Evolutionary conservation across 2,797 vertebrate species (phyloP).

Genomic region (Enteromius afrohamiltoni): DNA sequence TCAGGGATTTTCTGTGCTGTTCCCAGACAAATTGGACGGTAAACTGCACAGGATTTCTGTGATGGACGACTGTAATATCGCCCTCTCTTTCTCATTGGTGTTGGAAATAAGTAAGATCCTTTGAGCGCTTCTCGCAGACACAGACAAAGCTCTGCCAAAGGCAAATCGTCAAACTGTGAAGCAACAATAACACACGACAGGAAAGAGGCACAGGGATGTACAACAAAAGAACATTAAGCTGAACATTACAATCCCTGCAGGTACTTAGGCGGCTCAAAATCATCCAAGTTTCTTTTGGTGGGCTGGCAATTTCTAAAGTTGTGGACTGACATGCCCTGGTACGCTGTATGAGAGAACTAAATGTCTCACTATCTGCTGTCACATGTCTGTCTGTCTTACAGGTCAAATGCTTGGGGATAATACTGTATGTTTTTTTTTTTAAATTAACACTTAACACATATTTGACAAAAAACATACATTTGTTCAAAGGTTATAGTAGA

Average conservation of each 20-base stretch:
- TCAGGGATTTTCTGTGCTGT: constrained; percentile 52
- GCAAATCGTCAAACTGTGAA: constrained; percentile 49
- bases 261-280: neutral
- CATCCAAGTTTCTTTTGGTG: constrained; percentile 11
- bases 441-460: neutral
- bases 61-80: constrained; percentile 65
- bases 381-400: neutral
- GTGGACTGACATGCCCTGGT: constrained; percentile 10
- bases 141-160: constrained; percentile 57
- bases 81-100: constrained; percentile 52
- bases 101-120: constrained; percentile 57
- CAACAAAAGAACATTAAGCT: constrained; percentile 31
- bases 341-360: neutral
- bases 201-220: neutral
- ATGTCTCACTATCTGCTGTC: neutral
- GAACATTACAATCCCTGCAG: constrained; percentile 33
- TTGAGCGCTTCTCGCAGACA: constrained; percentile 46
- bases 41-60: constrained; percentile 60
- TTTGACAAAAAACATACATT: neutral
- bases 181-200: constrained; percentile 24
- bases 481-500: neutral
- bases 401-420: neutral
- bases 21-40: constrained; percentile 61
- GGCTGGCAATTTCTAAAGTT: neutral
- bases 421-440: neutral